These are phyloP conservation scores for Callimorpha dominula DNA, from an alignment of 2,888 invertebrate species.

Conservation along the genomic window DNA sequence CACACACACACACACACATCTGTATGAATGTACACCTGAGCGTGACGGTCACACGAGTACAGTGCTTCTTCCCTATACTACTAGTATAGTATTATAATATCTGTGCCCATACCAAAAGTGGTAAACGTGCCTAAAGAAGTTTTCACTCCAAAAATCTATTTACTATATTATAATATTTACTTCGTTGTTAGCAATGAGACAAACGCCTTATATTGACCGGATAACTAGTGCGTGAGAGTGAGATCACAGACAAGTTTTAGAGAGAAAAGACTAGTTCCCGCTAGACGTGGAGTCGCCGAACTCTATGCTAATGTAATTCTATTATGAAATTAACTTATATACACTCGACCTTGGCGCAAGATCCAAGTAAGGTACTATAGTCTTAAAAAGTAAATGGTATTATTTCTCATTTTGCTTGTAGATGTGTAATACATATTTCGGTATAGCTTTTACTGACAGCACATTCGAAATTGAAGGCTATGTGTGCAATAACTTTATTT, in stretches of 20 bases:
- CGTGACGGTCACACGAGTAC: too few species aligned
- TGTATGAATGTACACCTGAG: too few species aligned
- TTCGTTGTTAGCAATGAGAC: background rate
- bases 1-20: too few species aligned
- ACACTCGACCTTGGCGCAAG: conserved; percentile 32
- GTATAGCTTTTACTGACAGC: conserved; percentile 12
- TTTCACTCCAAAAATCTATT: too few species aligned
- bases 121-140: too few species aligned
- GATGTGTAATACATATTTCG: conserved; percentile 23
- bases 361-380: conserved; percentile 33
- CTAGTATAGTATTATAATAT: too few species aligned
- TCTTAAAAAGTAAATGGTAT: conserved; percentile 19
- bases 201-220: background rate
- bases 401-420: conserved; percentile 20
- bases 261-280: conserved; percentile 11
- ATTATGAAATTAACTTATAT: conserved; percentile 22
- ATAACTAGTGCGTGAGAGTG: conserved; percentile 13
- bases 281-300: conserved; percentile 44
- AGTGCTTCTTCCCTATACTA: too few species aligned
- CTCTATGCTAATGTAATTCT: conserved; percentile 23
- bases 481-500: background rate
- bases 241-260: conserved; percentile 16
- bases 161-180: too few species aligned
- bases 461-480: conserved; percentile 28
- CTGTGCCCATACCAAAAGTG: too few species aligned